These are phyloP conservation scores for Apis laboriosa DNA, from an alignment of 1,140 invertebrate genomes.

Conservation along the genomic window DNA sequence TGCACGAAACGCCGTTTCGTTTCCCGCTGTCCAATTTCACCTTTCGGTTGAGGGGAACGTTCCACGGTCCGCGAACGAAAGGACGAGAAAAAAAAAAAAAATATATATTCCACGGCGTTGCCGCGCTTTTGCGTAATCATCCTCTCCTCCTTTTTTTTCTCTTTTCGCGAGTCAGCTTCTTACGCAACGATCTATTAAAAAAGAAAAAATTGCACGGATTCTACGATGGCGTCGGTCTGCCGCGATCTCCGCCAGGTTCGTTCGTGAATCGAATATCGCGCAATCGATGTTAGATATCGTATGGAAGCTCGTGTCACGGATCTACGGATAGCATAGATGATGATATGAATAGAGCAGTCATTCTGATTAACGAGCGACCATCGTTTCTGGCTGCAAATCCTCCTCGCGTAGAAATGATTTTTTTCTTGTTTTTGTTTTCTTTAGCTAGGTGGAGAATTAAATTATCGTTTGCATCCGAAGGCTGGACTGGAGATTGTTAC, in stretches of 20 bases:
- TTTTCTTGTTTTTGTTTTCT: neutral
- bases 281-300: neutral
- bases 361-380: slow-evolving; percentile 15
- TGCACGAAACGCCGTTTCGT: neutral
- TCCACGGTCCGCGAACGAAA: neutral
- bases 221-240: neutral
- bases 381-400: neutral
- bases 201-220: neutral
- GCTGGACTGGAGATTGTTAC: too few relatives aligned
- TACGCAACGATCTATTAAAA: slow-evolving; percentile 32
- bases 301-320: neutral
- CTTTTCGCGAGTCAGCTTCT: slow-evolving; percentile 32
- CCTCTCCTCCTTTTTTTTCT: neutral
- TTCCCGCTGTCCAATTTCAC: slow-evolving; percentile 34
- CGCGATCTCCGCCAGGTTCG: neutral
- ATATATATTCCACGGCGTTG: too few relatives aligned
- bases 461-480: neutral
- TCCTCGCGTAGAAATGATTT: neutral
- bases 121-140: slow-evolving; percentile 26
- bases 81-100: slow-evolving; percentile 27
- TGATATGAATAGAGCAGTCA: slow-evolving; percentile 9
- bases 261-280: neutral
- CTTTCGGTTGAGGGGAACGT: slow-evolving; percentile 5
- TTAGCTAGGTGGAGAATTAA: neutral
- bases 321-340: neutral